A percentile compares a stretch with the other conserved stretches of the same genome.
Evolutionary conservation across 2,113 vertebrate genomes (phyloP).

Genomic region (Synodontis membranacea): DNA sequence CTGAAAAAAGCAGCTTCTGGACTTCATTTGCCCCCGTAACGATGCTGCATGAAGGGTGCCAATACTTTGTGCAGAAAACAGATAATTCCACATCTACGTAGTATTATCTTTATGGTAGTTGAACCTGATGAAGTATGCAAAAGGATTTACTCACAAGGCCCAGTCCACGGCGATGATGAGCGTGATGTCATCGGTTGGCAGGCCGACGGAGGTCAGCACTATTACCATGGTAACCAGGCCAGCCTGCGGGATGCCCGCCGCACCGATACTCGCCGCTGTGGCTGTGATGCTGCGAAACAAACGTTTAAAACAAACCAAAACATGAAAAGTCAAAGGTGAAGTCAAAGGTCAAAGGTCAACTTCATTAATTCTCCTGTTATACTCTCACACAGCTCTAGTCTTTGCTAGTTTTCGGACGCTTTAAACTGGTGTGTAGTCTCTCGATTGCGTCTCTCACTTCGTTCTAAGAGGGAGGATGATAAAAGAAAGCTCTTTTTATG

Average conservation of each 20-base stretch:
- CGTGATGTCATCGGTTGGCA: constrained; percentile 96
- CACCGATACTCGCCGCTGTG: constrained; percentile 94
- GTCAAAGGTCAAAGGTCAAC: no score
- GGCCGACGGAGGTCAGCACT: constrained; percentile 92
- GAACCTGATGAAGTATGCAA: neutral
- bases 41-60: neutral
- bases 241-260: constrained; percentile 95
- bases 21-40: neutral
- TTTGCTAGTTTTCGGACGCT: neutral
- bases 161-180: constrained; percentile 95
- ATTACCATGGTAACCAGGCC: constrained; percentile 99
- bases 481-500: neutral
- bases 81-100: neutral
- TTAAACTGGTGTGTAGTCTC: neutral
- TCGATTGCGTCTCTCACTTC: neutral
- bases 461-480: neutral
- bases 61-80: neutral
- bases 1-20: no score
- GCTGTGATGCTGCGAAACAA: constrained; percentile 85
- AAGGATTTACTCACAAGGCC: constrained; percentile 85
- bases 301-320: neutral
- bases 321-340: neutral
- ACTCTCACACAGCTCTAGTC: neutral
- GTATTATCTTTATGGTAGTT: neutral
- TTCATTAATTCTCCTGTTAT: no score